phyloP scores from a whole-genome alignment of 2,113 vertebrate genomes.

The Oncorhynchus clarkii region DNA sequence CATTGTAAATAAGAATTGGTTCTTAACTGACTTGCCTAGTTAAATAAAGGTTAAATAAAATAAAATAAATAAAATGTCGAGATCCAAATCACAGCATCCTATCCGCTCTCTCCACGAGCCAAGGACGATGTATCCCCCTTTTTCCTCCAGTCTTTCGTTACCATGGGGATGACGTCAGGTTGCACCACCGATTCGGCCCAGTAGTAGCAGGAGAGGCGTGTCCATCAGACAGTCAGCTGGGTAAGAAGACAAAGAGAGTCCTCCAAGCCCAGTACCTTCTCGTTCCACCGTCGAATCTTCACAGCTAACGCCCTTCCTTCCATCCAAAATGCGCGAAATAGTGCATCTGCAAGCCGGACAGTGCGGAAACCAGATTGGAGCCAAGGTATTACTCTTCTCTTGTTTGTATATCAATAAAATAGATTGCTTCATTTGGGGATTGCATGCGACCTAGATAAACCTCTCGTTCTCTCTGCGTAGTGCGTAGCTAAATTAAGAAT shows the following conservation, averaged over 20 bases:
- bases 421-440: neutral
- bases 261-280: neutral
- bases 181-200: slow-evolving; percentile 57
- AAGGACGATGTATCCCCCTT: slow-evolving; percentile 33
- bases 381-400: slow-evolving; percentile 76
- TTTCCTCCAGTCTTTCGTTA: slow-evolving; percentile 69
- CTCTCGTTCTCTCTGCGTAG: neutral
- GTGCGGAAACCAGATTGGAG: slow-evolving; percentile 94
- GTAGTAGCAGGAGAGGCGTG: slow-evolving; percentile 42
- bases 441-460: neutral
- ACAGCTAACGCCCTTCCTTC: neutral
- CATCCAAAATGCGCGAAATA: slow-evolving; percentile 87
- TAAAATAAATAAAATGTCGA: neutral
- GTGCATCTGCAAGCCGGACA: slow-evolving; percentile 91
- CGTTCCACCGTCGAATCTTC: neutral
- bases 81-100: slow-evolving; percentile 42
- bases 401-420: neutral
- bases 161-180: slow-evolving; percentile 73
- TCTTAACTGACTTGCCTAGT: too few species aligned
- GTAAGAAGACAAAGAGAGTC: slow-evolving; percentile 6
- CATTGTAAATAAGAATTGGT: too few species aligned
- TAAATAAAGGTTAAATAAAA: too few species aligned
- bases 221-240: slow-evolving; percentile 34
- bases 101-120: slow-evolving; percentile 55
- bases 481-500: neutral